phyloP scores from a whole-genome alignment of 1,140 invertebrate genomes.

The Latrodectus geometricus region DNA sequence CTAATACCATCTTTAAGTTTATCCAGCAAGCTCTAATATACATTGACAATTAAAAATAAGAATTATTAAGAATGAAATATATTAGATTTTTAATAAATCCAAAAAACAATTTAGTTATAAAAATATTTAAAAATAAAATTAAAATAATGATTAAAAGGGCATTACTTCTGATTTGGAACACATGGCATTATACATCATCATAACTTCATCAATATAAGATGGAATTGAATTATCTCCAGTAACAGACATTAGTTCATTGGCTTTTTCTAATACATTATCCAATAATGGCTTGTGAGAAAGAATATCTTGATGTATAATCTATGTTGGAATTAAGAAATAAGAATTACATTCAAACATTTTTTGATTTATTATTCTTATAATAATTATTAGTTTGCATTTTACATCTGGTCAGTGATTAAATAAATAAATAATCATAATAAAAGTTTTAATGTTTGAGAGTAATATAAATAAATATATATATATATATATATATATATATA shows the following conservation, averaged over 20 bases:
- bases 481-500: too few species aligned
- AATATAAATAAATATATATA: too few species aligned
- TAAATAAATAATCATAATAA: too few species aligned
- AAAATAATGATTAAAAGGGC: background rate
- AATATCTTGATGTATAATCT: conserved; percentile 90
- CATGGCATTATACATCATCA: conserved; percentile 88
- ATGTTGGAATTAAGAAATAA: background rate
- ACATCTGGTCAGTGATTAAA: too few species aligned
- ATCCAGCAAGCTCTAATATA: conserved; percentile 77
- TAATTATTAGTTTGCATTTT: too few species aligned
- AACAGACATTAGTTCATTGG: conserved; percentile 87
- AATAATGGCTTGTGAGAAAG: conserved; percentile 90
- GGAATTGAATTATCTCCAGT: conserved; percentile 88
- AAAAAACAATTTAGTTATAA: background rate
- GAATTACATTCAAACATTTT: too few species aligned
- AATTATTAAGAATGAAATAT: too few species aligned
- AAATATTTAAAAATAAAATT: background rate
- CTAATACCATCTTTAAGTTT: conserved; percentile 88
- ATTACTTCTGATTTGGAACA: conserved; percentile 82
- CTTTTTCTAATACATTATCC: conserved; percentile 91
- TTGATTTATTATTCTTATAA: too few species aligned
- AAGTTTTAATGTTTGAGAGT: too few species aligned
- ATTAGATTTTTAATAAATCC: background rate
- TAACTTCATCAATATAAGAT: conserved; percentile 88
- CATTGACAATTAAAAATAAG: conserved; percentile 5